These are phyloP conservation scores for Hydropsyche betteni DNA, from an alignment of 2,888 invertebrate genomes.

Conservation along the genomic window DNA sequence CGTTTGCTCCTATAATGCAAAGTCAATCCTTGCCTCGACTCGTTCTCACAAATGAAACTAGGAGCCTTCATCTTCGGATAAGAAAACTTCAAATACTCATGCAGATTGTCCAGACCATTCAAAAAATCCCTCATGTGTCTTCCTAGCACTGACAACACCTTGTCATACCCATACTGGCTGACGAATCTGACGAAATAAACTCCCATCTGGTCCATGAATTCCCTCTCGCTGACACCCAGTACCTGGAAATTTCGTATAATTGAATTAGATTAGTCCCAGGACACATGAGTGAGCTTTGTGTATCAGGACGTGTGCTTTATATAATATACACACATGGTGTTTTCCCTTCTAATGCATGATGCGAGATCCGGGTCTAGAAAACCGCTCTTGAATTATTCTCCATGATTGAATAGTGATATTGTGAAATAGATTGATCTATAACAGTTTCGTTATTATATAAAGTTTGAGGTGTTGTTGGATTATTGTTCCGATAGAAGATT, in stretches of 20 bases:
- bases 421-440: too few species aligned
- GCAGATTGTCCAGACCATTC: slow-evolving; percentile 94
- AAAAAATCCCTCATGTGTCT: slow-evolving; percentile 95
- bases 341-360: too few species aligned
- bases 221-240: slow-evolving; percentile 84
- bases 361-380: too few species aligned
- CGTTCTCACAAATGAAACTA: slow-evolving; percentile 96
- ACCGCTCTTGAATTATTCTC: too few species aligned
- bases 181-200: slow-evolving; percentile 93
- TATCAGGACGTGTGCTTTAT: too few species aligned
- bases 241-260: slow-evolving; percentile 66
- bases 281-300: too few species aligned
- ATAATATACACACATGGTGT: too few species aligned
- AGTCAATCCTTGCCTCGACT: slow-evolving; percentile 89
- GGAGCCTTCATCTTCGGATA: slow-evolving; percentile 93
- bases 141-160: slow-evolving; percentile 88
- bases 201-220: slow-evolving; percentile 95
- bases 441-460: too few species aligned
- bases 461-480: too few species aligned
- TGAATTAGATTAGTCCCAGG: too few species aligned
- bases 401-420: too few species aligned
- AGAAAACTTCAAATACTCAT: slow-evolving; percentile 96
- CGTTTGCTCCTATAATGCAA: slow-evolving; percentile 94
- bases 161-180: slow-evolving; percentile 93
- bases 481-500: too few species aligned